Base-by-base conservation (phyloP, 2,797 vertebrate species). In the Enteromius radiatus region DNA sequence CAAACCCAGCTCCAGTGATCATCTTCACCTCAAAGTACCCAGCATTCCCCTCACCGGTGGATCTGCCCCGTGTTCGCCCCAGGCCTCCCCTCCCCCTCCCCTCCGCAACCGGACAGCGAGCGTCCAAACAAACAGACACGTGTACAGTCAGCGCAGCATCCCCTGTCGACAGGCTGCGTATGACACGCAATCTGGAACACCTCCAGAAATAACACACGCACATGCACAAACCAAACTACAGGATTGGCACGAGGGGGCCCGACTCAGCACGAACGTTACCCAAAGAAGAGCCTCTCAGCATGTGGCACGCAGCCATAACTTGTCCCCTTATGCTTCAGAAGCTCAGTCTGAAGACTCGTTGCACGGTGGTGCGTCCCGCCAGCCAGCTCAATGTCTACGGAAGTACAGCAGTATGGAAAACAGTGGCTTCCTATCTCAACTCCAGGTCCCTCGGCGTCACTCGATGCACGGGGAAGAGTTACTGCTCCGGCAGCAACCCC, bases 221-320 rank as follows among this genome's bases (percentile, higher is more conserved):
- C 89, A 54, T 41, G 33, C 47, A 33, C 86, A 68, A 5, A 14
- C 64, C 47, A 14, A 71, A n/a, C 78, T 14, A 8, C 49, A 19
- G 15, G 76, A 81, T 41, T 69, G 75, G 1, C 96, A 97, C 0
- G 93, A 96, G 88, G 96, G 97, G 87, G 96, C 97, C 84, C 88
- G 93, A 41, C 93, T 92, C 41, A 96, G 96, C 87, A 96, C 94
- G 91, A 95, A 94, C 89, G 91, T 92, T 0, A 93, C 88, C 84
- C 87, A 87, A 84, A 36, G 78, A 80, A 75, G 93, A 93, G 94
- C 88, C 63, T 88, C 90, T 0, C 80, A 6, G 9, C 86, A 81
- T 0, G 88, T 92, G 0, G 33, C 81, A 0, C 88, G 56, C 15
- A 92, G 93, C 87, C 86, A 76, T 78, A 92, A 86, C 0, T 82